These are phyloP conservation scores for Cisticola juncidis DNA, from an alignment of 2,113 vertebrate genomes.

Conservation along the genomic window DNA sequence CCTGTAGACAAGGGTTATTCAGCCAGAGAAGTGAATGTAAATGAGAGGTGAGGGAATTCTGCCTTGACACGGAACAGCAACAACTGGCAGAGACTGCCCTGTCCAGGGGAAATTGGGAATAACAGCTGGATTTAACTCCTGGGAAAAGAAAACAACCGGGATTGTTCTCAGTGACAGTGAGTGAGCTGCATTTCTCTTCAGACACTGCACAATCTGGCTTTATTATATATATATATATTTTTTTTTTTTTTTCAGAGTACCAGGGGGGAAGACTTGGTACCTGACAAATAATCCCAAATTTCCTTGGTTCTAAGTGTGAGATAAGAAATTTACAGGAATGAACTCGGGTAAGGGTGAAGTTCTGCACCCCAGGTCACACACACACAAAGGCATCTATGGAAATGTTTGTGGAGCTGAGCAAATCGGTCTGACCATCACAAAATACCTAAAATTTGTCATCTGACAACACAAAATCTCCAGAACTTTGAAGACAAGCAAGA, in stretches of 20 bases:
- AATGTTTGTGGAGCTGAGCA: not conserved
- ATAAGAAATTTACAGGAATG: not conserved
- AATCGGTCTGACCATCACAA: not conserved
- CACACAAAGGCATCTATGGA: not conserved
- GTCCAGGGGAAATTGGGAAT: not conserved
- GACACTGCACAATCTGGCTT: not conserved
- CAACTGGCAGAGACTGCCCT: not conserved
- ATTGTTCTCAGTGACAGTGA: not conserved
- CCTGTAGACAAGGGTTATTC: not conserved
- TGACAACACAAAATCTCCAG: not conserved
- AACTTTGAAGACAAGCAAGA: not conserved
- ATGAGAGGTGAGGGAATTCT: not conserved
- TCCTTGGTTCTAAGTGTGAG: not conserved
- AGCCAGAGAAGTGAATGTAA: not conserved
- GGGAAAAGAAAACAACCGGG: not conserved
- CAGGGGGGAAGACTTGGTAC: not conserved
- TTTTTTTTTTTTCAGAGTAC: not conserved
- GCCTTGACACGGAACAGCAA: not conserved
- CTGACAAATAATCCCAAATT: not conserved
- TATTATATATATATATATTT: too few species aligned
- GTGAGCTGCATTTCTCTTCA: not conserved
- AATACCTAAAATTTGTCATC: not conserved
- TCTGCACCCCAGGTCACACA: accelerated
- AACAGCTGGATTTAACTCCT: not conserved
- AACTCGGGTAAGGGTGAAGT: not conserved